Base-by-base conservation (phyloP, 2,888 invertebrate genomes). In the Tinea semifulvella region DNA sequence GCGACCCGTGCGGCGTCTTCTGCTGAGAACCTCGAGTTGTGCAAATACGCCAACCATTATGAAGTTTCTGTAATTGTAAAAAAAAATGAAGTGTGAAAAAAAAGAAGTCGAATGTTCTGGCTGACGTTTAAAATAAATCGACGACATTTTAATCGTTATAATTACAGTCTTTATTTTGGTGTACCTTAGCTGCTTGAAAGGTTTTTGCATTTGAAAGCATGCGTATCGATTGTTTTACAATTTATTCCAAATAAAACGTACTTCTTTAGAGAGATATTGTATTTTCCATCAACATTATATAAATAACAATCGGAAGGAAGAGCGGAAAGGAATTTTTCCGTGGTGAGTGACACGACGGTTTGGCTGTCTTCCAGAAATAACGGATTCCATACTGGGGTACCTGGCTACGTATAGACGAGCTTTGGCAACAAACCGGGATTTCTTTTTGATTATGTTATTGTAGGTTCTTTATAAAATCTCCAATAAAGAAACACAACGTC, bases 401-500 rank as follows among this genome's bases (percentile, higher is more conserved):
- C 40, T 40, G 40, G 13, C 40, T 40, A 22, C 22, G 22, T 40
- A 40, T 22, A 22, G 40, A 20, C 13, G n/a, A 17, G 20, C 20
- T 40, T 40, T 40, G 40, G 40, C 40, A 40, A 19, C 40, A 13
- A 22, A 40, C 40, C 20, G 22, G 40, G 40, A 40, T 40, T 40
- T 40, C 40, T 40, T 40, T 40, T 40, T 40, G 40, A 40, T 40
- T 40, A 40, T 40, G 40, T 40, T 40, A 40, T 40, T 40, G 40
- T 19, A 40, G 22, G 22, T 40, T 22, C 40, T 22, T 40, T 14
- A 16, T 16, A 38, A 17, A 36, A 18, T 36, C 36, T 18, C n/a
- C 16, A 18, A 36, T 18, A 36, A 18, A 36, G n/a, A n/a, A n/a
- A n/a, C n/a, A n/a, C n/a, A n/a, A n/a, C n/a, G n/a, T n/a, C n/a